Percentiles rank a stretch among this genome's conserved stretches.
These are phyloP conservation scores for Herpetotheres cachinnans DNA, from an alignment of 2,113 vertebrate genomes.

Conservation along the genomic window DNA sequence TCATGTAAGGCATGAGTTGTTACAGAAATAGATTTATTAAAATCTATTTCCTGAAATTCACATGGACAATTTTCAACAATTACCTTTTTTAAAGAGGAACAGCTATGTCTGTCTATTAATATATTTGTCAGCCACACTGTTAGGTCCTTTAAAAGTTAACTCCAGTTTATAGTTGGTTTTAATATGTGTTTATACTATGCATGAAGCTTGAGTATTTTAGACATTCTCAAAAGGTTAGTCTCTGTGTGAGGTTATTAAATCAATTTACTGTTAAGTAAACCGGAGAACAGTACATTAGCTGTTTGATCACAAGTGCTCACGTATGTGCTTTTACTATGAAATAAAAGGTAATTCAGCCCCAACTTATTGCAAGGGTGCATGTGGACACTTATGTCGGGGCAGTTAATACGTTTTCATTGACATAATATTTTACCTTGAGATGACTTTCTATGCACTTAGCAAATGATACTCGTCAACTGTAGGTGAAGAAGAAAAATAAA, in stretches of 20 bases:
- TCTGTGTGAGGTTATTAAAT: neutral
- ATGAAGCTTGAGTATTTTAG: neutral
- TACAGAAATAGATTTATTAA: neutral
- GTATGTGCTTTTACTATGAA: neutral
- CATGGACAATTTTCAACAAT: neutral
- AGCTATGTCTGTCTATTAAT: neutral
- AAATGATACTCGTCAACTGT: neutral
- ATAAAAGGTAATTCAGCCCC: neutral
- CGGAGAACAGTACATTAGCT: neutral
- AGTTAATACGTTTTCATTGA: neutral
- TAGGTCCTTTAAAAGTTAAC: neutral
- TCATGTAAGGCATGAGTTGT: neutral
- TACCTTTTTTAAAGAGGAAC: neutral
- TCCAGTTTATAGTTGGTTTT: neutral
- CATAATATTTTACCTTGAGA: neutral
- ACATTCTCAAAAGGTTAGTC: neutral
- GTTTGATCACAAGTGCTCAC: neutral
- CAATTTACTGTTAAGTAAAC: neutral
- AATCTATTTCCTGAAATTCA: neutral
- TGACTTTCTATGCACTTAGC: neutral
- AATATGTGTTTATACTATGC: neutral
- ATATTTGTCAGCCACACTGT: neutral
- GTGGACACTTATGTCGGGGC: neutral
- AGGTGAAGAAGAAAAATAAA: neutral
- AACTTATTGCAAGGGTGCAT: neutral